Base-by-base conservation (phyloP, 1,140 invertebrate species). In the Drosophila sp. region DNA sequence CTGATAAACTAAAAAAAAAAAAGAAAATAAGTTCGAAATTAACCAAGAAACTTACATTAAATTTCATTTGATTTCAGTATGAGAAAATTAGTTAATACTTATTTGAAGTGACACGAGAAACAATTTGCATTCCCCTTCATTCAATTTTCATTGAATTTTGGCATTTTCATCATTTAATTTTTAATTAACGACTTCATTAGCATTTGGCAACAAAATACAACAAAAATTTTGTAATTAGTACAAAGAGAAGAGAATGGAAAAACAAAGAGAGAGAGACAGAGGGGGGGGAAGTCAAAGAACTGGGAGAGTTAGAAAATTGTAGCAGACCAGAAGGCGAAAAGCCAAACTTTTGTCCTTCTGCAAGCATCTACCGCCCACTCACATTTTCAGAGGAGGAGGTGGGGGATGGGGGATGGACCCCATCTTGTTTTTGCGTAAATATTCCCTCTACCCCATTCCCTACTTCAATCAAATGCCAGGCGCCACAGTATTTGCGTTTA, bases 401-500 rank as follows among this genome's bases (percentile, higher is more conserved):
- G n/a, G 17, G 17, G 17, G 17, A 23, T 25, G 44, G 3, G 6
- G 17, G 61, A 50, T 30, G 25, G 41, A 65, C 27, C 17, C 32
- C 55, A n/a, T 33, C 54, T n/a, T 10, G 10, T 23, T 27, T 44
- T 44, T 44, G 5, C 23, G 23, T 47, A 47, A 47, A 7, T 32
- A n/a, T n/a, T 11, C 7, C 30, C 30, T 17, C 23, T 25, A 11
- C n/a, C 25, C 50, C 70, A 23, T 17, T 38, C 17, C 32, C 65
- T 50, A 76, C 66, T 76, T 76, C 74, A 76, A 76, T 76, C 73
- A 76, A 76, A 76, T 76, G 73, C 66, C 74, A 76, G 66, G 74
- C 73, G 74, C 73, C 74, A 74, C 66, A 76, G 76, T 76, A 76
- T 76, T 76, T 76, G 73, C 74, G 74, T 76, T 76, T 76, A 76